phyloP scores from a whole-genome alignment of 2,113 vertebrate species.

The Forbesichthys agassizii region DNA sequence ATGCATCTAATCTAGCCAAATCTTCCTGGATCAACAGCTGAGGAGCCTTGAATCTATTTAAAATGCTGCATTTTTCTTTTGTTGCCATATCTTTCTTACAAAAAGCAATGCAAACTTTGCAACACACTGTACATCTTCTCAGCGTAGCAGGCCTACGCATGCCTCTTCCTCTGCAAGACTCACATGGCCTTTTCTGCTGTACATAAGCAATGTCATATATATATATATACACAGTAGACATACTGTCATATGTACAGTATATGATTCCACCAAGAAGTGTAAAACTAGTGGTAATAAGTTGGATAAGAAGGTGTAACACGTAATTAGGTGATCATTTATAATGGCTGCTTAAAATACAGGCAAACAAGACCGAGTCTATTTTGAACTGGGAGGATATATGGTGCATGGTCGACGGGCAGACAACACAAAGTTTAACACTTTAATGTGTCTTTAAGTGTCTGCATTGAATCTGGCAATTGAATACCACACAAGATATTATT shows the following conservation, averaged over 20 bases:
- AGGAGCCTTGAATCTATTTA: background rate
- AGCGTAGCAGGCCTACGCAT: no score
- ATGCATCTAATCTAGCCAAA: no score
- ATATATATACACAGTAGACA: background rate
- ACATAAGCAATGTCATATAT: background rate
- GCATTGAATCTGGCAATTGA: background rate
- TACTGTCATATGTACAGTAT: constrained; percentile 17
- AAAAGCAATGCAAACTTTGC: background rate
- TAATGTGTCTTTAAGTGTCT: constrained; percentile 12
- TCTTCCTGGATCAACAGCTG: background rate
- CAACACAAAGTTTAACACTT: no score
- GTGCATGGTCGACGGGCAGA: no score
- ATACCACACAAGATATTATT: constrained; percentile 25
- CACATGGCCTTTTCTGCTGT: no score
- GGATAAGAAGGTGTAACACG: no score
- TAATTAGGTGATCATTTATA: no score
- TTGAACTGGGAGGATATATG: no score
- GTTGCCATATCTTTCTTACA: background rate
- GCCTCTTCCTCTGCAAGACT: background rate
- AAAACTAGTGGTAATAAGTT: no score
- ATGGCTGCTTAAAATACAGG: no score
- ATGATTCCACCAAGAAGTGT: no score
- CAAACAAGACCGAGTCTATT: no score
- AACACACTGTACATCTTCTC: background rate
- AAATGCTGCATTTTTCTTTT: background rate